A percentile compares a stretch with the other conserved stretches of the same genome.
These are phyloP conservation scores for Chamaedrilus cognettii DNA, from an alignment of 2,888 invertebrate genomes.

Conservation along the genomic window DNA sequence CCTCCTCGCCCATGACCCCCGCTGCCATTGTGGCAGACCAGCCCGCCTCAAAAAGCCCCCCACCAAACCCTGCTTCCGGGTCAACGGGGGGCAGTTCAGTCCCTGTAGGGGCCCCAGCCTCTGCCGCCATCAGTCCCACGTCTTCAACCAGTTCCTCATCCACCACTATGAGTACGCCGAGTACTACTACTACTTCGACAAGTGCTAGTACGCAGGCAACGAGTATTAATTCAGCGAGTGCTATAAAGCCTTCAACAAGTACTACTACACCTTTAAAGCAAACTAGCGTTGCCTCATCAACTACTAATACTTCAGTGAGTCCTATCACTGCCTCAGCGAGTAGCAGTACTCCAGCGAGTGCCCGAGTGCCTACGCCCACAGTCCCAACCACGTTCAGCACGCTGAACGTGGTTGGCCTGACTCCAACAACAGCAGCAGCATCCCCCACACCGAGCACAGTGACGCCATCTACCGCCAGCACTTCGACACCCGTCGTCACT, in stretches of 20 bases:
- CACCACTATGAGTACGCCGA: background rate
- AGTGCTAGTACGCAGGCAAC: background rate
- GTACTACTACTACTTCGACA: background rate
- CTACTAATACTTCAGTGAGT: background rate
- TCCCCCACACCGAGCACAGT: background rate
- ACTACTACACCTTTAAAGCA: background rate
- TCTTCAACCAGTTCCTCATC: background rate
- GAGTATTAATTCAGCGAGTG: background rate
- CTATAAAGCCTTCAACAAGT: background rate
- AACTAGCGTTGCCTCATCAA: background rate
- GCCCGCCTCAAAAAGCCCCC: too few relatives aligned
- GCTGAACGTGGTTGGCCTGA: too few relatives aligned
- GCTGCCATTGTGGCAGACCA: too few relatives aligned
- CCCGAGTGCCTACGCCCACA: background rate
- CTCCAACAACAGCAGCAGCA: background rate
- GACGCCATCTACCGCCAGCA: background rate
- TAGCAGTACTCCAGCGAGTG: background rate
- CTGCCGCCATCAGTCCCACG: too few relatives aligned
- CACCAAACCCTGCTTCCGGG: too few relatives aligned
- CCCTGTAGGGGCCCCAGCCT: too few relatives aligned
- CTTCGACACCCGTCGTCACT: background rate
- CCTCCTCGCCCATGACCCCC: too few relatives aligned
- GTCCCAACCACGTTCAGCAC: background rate
- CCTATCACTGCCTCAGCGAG: background rate
- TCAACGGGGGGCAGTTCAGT: too few relatives aligned